Base-by-base conservation (phyloP, 92 coral and sea anemone genomes). In the Porites rus region DNA sequence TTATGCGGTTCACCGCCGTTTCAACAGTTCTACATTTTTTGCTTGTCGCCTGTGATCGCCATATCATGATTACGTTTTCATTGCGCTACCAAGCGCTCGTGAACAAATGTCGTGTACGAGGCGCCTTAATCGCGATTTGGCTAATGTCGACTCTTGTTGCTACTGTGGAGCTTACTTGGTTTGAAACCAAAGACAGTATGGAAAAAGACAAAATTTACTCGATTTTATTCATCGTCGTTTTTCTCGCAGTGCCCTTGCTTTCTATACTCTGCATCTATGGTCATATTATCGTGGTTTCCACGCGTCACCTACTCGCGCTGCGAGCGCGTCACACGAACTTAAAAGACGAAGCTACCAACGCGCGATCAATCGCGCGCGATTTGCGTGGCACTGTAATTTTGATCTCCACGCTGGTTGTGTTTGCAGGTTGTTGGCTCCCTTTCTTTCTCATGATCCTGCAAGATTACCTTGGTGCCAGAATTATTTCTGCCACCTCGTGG, bases 11-110 rank as follows among this genome's bases (percentile, higher is more conserved):
- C 81, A 81, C 95, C 5, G 88, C 95, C 69, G 74, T 89, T 67
- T 89, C 93, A 31, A 80, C 95, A 46, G 88, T 92, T 54, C 87
- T 89, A 31, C 95, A 92, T 54, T 83, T 89, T 22, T 78, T 82
- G 28, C 62, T 86, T 24, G 89, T 92, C 38, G 76, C 95, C 16
- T 91, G 79, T 24, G 95, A 92, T 62, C 88, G 95, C 62, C 86
- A 85, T 81, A 24, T 83, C 11, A 81, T 65, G 83, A 92, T 89
- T 28, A 84, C 73, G 28, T 69, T 89, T 61, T 54, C 93, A 7
- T 60, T 92, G 16, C 73, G 65, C 67, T 67, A 79, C 66, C 71
- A 70, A 12, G 51, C 74, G 19, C 66, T 89, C 18, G 93, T 84
- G 3, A 81, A 78, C 2, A 72, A 22, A 18, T 8, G 50, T 24